Evolutionary conservation across 2,888 invertebrate species (phyloP).

Genomic region (Calliopum simillimum): DNA sequence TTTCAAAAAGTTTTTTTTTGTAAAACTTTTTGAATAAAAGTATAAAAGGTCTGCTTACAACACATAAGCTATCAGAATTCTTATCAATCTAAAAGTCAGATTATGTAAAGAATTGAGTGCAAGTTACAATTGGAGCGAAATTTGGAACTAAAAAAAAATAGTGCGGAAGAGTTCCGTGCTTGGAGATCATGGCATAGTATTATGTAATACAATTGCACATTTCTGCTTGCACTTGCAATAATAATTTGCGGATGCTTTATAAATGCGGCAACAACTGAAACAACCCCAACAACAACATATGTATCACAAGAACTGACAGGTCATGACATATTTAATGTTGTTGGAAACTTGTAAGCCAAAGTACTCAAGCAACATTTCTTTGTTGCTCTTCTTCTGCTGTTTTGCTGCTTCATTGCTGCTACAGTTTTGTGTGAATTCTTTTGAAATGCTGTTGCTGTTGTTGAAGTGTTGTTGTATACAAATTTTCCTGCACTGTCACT

Average conservation of each 20-base stretch:
- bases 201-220: no score
- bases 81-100: no score
- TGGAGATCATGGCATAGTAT: no score
- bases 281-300: not conserved
- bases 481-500: not conserved
- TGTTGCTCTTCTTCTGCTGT: conserved; percentile 1
- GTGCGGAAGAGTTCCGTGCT: no score
- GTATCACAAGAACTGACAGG: conserved; percentile 2
- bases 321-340: conserved; percentile 1
- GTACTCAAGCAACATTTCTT: not conserved
- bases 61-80: no score
- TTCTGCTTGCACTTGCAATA: not conserved
- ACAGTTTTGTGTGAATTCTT: not conserved
- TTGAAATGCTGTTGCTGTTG: not conserved
- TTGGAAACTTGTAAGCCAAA: not conserved
- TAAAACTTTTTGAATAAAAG: no score
- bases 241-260: not conserved
- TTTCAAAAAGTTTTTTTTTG: no score
- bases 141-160: no score
- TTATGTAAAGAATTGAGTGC: no score
- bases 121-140: no score
- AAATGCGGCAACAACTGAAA: not conserved
- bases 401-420: no score
- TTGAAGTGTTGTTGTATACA: not conserved
- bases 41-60: no score